Percentiles rank a stretch among this genome's conserved stretches.
These are phyloP conservation scores for Ophthalmotilapia sp. DNA, from an alignment of 2,113 vertebrate species.

Conservation along the genomic window DNA sequence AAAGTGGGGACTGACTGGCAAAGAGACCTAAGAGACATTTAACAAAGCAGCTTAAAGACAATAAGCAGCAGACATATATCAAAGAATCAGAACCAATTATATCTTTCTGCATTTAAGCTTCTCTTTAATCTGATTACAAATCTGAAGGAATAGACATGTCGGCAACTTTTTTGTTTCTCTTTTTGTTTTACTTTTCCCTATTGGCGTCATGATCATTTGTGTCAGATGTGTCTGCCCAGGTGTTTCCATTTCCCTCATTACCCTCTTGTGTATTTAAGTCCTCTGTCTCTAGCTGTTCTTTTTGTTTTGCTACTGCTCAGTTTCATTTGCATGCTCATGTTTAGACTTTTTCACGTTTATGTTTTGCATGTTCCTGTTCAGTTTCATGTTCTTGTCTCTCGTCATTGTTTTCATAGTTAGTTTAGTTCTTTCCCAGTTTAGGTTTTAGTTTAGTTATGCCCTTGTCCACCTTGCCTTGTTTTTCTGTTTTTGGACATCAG, in stretches of 20 bases:
- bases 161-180: background rate
- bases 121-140: background rate
- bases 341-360: background rate
- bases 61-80: background rate
- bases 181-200: background rate
- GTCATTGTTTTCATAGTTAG: background rate
- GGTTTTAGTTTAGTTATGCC: fast-evolving
- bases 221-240: fast-evolving
- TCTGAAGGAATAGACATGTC: background rate
- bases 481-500: background rate
- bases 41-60: background rate
- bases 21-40: background rate
- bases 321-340: background rate
- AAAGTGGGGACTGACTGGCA: background rate
- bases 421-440: background rate
- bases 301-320: background rate
- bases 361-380: background rate
- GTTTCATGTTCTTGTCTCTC: background rate
- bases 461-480: background rate
- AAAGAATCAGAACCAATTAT: background rate
- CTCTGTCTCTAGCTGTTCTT: background rate
- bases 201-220: fast-evolving
- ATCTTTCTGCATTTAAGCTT: background rate
- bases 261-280: background rate
- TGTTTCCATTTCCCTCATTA: background rate